Base-by-base conservation (phyloP, 2,888 invertebrate genomes). In the Cepaea hortensis region DNA sequence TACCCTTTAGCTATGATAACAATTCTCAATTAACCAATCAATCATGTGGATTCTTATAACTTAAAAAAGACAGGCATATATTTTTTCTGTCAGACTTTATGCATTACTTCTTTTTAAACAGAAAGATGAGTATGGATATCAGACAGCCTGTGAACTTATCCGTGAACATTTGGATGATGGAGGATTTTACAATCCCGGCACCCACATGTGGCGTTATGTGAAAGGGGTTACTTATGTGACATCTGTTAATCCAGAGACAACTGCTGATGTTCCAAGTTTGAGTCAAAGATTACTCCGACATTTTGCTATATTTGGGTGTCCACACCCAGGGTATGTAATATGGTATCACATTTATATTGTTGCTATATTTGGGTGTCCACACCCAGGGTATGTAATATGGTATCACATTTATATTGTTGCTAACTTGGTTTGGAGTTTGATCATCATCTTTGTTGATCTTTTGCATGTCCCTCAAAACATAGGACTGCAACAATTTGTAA, bases 141-240 rank as follows among this genome's bases (percentile, higher is more conserved):
- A 94, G 91, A 93, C 94, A 11, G 93, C 94, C 9, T 90, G 92
- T 62, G 94, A 94, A 89, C 90, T 94, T 85, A 90, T 94, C 6
- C 89, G 94, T 76, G 93, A 94, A 88, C 94, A 94, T 89, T 91
- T 94, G 80, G 94, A 94, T 88, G 93, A 94, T 84, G 94, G 94
- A 55, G 94, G 94, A 3, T 93, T 94, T 88, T 94, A 94, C 90
- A 91, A 92, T 86, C 91, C 92, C 70, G 90, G 91, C 80, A 91
- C 87, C 11, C 92, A 93, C 87, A 89, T 90, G n/a, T 94, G 94
- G 94, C 90, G 93, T 87, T 93, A 93, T 73, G 92, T 94, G 61
- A 93, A 93, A 89, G 93, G 93, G 88, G 93, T 94, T 11, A 93
- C 93, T 46, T 94, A 94, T 86, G 92, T 94, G 62, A 92, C 93